Evolutionary conservation across 2,797 vertebrate genomes (phyloP).

Genomic region (Esox lucius): DNA sequence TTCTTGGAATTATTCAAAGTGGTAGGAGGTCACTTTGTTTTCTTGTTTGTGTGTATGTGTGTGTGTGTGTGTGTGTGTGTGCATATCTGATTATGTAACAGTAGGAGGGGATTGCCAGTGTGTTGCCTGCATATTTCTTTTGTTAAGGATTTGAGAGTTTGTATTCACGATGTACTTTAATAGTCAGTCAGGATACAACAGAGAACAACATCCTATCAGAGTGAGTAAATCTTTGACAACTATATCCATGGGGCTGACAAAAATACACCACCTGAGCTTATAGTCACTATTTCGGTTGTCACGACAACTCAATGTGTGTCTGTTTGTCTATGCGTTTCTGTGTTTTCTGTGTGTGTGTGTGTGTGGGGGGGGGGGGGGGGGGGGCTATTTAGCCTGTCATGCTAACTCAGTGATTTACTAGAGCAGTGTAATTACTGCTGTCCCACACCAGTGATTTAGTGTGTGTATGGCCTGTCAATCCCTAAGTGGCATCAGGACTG

Average conservation of each 20-base stretch:
- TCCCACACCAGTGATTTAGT: conserved; percentile 37
- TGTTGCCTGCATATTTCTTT: neutral
- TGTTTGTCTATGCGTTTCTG: neutral
- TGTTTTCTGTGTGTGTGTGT: neutral
- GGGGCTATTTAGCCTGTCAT: conserved; percentile 8
- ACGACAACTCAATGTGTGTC: neutral
- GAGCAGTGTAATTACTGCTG: conserved; percentile 2
- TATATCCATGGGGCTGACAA: neutral
- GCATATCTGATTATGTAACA: neutral
- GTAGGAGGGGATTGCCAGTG: neutral
- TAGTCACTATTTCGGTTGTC: neutral
- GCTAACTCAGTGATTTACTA: conserved; percentile 10
- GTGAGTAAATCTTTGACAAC: neutral
- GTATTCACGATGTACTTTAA: neutral
- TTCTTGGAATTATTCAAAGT: neutral
- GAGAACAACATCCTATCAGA: neutral
- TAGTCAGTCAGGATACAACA: neutral
- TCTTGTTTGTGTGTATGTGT: neutral
- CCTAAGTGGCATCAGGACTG: conserved; percentile 35
- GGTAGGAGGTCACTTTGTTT: neutral
- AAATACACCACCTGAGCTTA: neutral
- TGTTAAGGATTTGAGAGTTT: neutral
- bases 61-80: neutral
- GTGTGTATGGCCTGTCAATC: conserved; percentile 42
- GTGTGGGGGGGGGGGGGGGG: no score